phyloP scores from a whole-genome alignment of 2,797 vertebrate genomes.

The Tangara arthus region DNA sequence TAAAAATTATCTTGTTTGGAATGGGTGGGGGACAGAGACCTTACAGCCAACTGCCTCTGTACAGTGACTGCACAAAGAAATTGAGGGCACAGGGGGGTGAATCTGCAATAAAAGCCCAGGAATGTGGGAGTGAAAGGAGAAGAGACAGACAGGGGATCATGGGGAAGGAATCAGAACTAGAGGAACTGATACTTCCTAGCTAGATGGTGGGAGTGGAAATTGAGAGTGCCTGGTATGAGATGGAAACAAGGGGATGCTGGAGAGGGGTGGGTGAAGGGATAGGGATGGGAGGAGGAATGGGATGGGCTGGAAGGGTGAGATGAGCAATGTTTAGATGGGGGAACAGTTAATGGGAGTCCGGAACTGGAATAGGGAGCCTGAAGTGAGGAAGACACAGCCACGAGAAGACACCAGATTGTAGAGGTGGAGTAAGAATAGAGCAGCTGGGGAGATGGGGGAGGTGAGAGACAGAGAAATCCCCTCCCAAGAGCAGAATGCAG shows the following conservation, averaged over 20 bases:
- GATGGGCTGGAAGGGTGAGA: not conserved
- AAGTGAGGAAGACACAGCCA: not conserved
- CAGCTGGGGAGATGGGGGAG: not conserved
- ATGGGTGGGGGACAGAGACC: not conserved
- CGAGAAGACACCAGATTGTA: not conserved
- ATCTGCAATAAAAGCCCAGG: not conserved
- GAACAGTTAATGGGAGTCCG: rapidly evolving
- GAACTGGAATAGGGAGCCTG: not conserved
- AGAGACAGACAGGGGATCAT: not conserved
- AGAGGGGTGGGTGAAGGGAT: not conserved
- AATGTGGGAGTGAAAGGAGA: not conserved
- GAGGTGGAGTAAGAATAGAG: not conserved
- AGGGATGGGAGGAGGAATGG: not conserved
- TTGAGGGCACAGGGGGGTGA: not conserved
- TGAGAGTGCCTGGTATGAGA: not conserved
- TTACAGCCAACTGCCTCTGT: not conserved
- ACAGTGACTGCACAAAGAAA: not conserved
- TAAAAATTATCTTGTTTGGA: not conserved
- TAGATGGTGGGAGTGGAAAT: not conserved
- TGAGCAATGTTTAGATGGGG: rapidly evolving
- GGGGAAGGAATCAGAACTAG: not conserved
- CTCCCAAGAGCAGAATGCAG: not conserved
- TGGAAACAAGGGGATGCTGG: not conserved
- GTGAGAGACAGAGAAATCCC: not conserved
- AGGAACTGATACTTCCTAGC: not conserved